phyloP scores from a whole-genome alignment of 2,888 invertebrate species.

The Celastrina argiolus region DNA sequence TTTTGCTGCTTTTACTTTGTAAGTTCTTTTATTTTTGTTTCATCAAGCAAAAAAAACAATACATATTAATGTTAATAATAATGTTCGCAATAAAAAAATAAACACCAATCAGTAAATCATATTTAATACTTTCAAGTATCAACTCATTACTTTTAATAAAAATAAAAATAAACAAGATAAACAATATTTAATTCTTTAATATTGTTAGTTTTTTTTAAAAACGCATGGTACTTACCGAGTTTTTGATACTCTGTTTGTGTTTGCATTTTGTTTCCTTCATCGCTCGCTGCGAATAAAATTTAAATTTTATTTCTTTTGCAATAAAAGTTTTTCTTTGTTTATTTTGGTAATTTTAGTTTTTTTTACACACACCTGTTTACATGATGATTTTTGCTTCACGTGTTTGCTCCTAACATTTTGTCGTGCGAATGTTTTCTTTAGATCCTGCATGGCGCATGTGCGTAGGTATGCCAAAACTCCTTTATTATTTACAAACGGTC shows the following conservation, averaged over 20 bases:
- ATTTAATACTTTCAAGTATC: too few relatives aligned
- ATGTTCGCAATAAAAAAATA: too few relatives aligned
- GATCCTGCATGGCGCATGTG: constrained; percentile 49
- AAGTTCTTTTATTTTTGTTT: too few relatives aligned
- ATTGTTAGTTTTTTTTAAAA: too few relatives aligned
- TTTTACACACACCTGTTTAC: constrained; percentile 10
- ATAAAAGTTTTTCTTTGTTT: background rate
- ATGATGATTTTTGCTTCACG: constrained; percentile 25
- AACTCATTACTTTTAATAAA: too few relatives aligned
- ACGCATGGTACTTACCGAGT: background rate
- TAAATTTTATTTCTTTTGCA: background rate
- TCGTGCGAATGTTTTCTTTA: constrained; percentile 41
- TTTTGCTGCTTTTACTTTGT: too few relatives aligned
- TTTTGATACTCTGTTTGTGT: background rate
- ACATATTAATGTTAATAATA: too few relatives aligned
- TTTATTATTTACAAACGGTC: constrained; percentile 32
- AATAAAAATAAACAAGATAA: background rate
- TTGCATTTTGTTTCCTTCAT: constrained; percentile 5
- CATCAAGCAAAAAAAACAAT: too few relatives aligned
- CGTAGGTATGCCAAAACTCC: constrained; percentile 31
- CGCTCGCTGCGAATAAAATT: background rate
- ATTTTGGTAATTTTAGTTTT: background rate
- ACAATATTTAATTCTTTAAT: background rate
- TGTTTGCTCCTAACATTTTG: constrained; percentile 28
- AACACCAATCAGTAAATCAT: too few relatives aligned